A percentile compares a stretch with the other conserved stretches of the same genome.
Conservation (phyloP, 1,140 invertebrate genomes). For the Atta colombica region DNA sequence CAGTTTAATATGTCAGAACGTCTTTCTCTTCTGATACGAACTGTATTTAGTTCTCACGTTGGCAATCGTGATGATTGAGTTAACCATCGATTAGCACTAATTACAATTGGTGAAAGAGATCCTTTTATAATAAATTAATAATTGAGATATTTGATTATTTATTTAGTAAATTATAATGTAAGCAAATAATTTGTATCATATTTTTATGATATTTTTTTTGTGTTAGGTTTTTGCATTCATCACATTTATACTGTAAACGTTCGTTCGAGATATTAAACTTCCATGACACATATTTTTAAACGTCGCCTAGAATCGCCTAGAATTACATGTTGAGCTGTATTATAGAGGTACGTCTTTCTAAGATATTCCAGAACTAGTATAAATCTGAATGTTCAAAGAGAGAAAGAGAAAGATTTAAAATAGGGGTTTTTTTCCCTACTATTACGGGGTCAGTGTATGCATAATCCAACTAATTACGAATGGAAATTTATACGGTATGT, state of each 20-base stretch:
- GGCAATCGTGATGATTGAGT: too few relatives aligned
- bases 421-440: not conserved
- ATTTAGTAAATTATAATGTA: not conserved
- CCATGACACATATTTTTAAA: not conserved
- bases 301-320: not conserved
- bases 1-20: too few relatives aligned
- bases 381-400: not conserved
- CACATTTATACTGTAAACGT: not conserved
- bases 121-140: too few relatives aligned
- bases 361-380: not conserved
- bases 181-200: not conserved
- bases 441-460: conserved; percentile 39
- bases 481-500: conserved; percentile 49
- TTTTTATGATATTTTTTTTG: not conserved
- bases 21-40: too few relatives aligned
- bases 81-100: too few relatives aligned
- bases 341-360: not conserved
- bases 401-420: not conserved
- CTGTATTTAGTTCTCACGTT: too few relatives aligned
- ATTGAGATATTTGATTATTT: not conserved
- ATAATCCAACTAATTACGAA: conserved; percentile 32
- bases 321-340: not conserved
- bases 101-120: too few relatives aligned
- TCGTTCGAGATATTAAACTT: not conserved
- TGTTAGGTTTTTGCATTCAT: not conserved